phyloP scores from a whole-genome alignment of 1,140 invertebrate genomes.

The Chironomus striatipennis region DNA sequence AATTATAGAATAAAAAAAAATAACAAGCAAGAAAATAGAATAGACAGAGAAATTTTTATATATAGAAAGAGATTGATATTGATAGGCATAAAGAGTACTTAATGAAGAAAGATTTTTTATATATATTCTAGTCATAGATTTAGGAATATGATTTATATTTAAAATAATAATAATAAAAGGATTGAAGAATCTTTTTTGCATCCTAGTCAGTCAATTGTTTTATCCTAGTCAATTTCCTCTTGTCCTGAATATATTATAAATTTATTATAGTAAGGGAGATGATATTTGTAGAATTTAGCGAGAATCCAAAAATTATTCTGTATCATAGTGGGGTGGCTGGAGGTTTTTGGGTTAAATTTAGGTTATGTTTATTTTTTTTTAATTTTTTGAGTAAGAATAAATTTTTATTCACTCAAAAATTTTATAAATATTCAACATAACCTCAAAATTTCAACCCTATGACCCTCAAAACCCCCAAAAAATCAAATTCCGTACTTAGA shows the following conservation, averaged over 20 bases:
- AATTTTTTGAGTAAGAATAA: no score
- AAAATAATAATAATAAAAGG: not conserved
- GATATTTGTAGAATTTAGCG: no score
- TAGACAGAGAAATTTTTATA: not conserved
- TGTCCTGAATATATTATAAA: no score
- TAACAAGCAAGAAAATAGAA: not conserved
- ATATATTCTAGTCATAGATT: conserved; percentile 5
- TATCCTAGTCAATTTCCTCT: not conserved
- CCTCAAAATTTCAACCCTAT: not conserved
- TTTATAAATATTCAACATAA: not conserved
- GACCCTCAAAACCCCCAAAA: no score
- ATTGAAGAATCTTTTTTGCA: not conserved
- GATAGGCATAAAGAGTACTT: conserved; percentile 14
- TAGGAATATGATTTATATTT: not conserved
- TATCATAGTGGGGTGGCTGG: no score
- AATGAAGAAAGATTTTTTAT: not conserved
- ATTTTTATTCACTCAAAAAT: not conserved
- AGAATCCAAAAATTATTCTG: no score
- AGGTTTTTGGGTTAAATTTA: no score
- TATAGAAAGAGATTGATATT: not conserved
- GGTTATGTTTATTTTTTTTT: no score
- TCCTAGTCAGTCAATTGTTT: conserved; percentile 20
- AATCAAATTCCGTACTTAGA: not conserved
- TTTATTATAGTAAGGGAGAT: no score
- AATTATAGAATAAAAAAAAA: not conserved